Evolutionary conservation across 2,113 vertebrate species (phyloP), one percentile per base, ranked within the genome.

Genomic region (Cardinalis cardinalis): DNA sequence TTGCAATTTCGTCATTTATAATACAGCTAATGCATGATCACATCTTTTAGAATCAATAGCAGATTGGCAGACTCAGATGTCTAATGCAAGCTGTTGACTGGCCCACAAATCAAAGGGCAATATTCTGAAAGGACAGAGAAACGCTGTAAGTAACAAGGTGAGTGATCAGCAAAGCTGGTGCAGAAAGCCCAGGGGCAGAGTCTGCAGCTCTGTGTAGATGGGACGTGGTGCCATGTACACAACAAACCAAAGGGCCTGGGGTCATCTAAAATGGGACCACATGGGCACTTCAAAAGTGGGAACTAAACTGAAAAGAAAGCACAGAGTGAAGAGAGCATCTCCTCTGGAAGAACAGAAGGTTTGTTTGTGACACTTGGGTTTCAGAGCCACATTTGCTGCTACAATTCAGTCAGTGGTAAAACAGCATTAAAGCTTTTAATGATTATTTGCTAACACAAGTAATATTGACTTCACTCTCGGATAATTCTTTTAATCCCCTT

Each of bases 31-130:
- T 91, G 65, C 61, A 78, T 46, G 49, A 79, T 58, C 69, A 58
- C 55, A 14, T 88, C 72, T 74, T 92, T 84, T 60, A 55, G 60
- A 94, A 94, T 95, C 93, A 94, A 72, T 81, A 75, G 61, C 3
- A 64, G 74, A 84, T 18, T 95, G 86, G 65, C 83, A 93, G 48
- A 56, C 18, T 81, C 49, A 56, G 60, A 84, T 70, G 18, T 38
- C 60, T 86, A 49, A 56, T 78, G 86, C 36, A 84, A 82, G 65
- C 31, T 74, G 65, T 52, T 74, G 88, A 86, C 58, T 76, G 51
- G 38, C 59, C 59, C 43, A 69, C 44, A 87, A 76, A 89, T 88
- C 70, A 79, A 84, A 84, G 63, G 53, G 65, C 36, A 72, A 40
- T 84, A 41, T 72, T 90, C 32, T 72, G 21, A 78, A 93, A 84